phyloP scores from a whole-genome alignment of 2,113 vertebrate species.

The Microcebus murinus region DNA sequence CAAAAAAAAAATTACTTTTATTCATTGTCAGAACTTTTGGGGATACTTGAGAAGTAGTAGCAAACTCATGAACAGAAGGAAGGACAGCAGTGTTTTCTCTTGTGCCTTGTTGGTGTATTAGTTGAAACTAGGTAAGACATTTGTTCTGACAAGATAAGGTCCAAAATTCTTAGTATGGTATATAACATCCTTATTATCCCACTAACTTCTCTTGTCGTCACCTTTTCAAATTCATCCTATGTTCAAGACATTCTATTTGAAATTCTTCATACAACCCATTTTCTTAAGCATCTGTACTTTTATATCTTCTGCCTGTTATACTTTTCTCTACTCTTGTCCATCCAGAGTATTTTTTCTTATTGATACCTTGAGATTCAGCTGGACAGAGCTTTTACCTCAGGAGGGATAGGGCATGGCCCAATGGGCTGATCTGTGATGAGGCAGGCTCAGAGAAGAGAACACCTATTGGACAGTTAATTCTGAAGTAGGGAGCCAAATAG shows the following conservation, averaged over 20 bases:
- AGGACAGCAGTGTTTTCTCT: background rate
- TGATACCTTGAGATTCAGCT: background rate
- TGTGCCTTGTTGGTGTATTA: background rate
- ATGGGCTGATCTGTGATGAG: background rate
- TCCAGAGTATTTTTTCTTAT: slow-evolving; percentile 19
- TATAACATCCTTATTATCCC: background rate
- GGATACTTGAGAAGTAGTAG: background rate
- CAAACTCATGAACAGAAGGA: background rate
- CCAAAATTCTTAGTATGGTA: background rate
- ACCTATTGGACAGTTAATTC: background rate
- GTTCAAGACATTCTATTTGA: slow-evolving; percentile 24
- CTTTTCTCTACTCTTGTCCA: background rate
- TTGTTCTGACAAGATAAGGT: background rate
- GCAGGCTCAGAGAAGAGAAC: background rate
- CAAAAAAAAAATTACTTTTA: background rate
- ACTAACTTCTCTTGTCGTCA: background rate
- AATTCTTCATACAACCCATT: background rate
- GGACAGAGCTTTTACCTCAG: background rate
- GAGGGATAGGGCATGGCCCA: background rate
- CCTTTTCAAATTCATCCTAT: background rate
- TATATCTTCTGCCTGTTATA: background rate
- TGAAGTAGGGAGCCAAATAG: background rate
- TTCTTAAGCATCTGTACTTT: slow-evolving; percentile 26
- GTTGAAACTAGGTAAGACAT: background rate
- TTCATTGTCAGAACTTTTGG: background rate